Base-by-base conservation (phyloP, 2,888 invertebrate genomes). In the Pristionchus maxplancki region DNA sequence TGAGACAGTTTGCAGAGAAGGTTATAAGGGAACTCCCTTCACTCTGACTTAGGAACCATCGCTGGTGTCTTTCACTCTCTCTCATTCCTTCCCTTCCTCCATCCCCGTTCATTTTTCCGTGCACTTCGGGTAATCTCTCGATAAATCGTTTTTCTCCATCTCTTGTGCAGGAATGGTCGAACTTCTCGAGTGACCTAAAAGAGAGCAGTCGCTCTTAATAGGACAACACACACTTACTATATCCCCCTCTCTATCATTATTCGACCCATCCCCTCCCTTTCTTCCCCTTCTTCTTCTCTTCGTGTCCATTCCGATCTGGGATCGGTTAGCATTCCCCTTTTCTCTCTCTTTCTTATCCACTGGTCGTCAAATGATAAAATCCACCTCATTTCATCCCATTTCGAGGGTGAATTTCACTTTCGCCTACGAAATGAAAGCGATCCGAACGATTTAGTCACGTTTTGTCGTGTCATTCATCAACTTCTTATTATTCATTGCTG, bases 201-300 rank as follows among this genome's bases (percentile, higher is more conserved):
- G 78, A 78, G 28, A 28, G n/a, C 37, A 11, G 78, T 44, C 13
- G 5, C 74, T 40, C 78, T 78, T 48, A 78, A 78, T 78, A 78
- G 78, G 78, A 78, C 74, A 74, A 74, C 78, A 78, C 34, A 67
- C 78, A 44, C 78, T 78, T 78, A 78, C 78, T 48, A 78, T 78
- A 78, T 78, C 78, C 78, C 44, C 31, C 34, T n/a, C 50, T 58
- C 44, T 17, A 53, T 83, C 53, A 58, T 83, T 83, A 53, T 83
- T 58, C 62, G 15, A 34, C 53, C 58, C 24, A n/a, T 53, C 62
- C 83, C 62, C 44, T 34, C 37, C 34, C n/a, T 34, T 53, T 50
- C 62, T 58, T n/a, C 40, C 34, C 58, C n/a, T 53, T 62, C 62
- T 71, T n/a, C 50, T 82, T 50, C 8, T 20, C n/a, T 31, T 53